Base-by-base conservation (phyloP, 2,888 invertebrate species). In the Nemoura dubitans region DNA sequence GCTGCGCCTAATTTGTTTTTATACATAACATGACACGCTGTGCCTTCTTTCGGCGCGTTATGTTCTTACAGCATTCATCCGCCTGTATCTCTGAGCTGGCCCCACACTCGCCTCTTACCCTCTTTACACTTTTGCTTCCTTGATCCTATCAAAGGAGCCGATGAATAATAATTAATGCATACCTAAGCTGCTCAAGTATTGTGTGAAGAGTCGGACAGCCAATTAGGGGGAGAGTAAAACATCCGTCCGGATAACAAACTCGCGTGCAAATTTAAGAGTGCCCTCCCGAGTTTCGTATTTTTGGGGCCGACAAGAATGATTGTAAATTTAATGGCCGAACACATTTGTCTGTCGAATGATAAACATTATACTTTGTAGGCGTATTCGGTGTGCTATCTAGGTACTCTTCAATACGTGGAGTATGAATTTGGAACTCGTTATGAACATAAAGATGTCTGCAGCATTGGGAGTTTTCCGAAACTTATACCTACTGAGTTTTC, bases 131-230 rank as follows among this genome's bases (percentile, higher is more conserved):
- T 84, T 59, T 59, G 59, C 76, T 76, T 27, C 83, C 59, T 76
- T 84, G 84, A 84, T 84, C 84, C 84, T 25, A 84, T 84, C 84
- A 84, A 84, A 84, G 59, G n/a, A 76, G 83, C 86, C 83, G 86
- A 87, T 87, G 87, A 87, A 87, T 83, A 83, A 87, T 86, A 86
- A 87, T 87, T 85, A 87, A 85, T 81, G 86, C 83, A 83, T 86
- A 29, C 86, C 16, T 82, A 81, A 86, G 28, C 84, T 25, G 26
- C 76, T 16, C 59, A 59, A 26, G 76, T 27, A 84, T 84, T 84
- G 84, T 84, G 26, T 14, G 21, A 43, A 28, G 82, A 42, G 27
- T 84, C n/a, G 78, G 77, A 84, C 83, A 25, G 86, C 86, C 85
- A 86, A 86, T 86, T 86, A 85, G 14, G 27, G 78, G 76, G 21